These are phyloP conservation scores for Aphelocoma coerulescens DNA, from an alignment of 2,113 vertebrate genomes.

Conservation along the genomic window DNA sequence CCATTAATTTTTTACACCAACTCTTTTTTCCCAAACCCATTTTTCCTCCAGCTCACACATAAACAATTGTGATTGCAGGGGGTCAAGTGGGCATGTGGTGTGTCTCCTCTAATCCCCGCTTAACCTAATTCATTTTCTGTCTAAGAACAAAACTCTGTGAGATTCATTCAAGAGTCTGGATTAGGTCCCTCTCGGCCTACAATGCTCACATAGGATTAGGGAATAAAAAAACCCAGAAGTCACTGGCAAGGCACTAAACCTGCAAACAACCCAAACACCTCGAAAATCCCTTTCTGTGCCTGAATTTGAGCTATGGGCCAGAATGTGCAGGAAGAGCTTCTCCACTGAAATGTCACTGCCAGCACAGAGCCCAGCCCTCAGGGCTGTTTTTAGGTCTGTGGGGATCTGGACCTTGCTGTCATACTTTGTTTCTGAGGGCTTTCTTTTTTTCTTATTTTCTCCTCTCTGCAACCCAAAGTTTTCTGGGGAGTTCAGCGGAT, in stretches of 20 bases:
- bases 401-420: not conserved
- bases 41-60: not conserved
- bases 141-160: constrained; percentile 20
- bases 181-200: not conserved
- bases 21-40: not conserved
- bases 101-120: constrained; percentile 19
- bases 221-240: not conserved
- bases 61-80: not conserved
- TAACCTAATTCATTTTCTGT: constrained; percentile 55
- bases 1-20: not conserved
- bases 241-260: not conserved
- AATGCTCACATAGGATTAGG: not conserved
- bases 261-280: not conserved
- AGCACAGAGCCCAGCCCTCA: not conserved
- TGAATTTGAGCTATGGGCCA: not conserved
- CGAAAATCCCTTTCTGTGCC: not conserved
- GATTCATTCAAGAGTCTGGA: constrained; percentile 44
- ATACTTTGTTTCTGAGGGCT: not conserved
- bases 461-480: not conserved
- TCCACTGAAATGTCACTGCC: not conserved
- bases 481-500: not conserved
- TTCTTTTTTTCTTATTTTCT: not conserved
- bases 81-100: not conserved
- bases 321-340: not conserved
- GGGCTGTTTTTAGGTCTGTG: not conserved